Percentiles rank a stretch among this genome's conserved stretches.
Conservation (phyloP, 1,140 invertebrate genomes). For the Muscidifurax raptorellus region DNA sequence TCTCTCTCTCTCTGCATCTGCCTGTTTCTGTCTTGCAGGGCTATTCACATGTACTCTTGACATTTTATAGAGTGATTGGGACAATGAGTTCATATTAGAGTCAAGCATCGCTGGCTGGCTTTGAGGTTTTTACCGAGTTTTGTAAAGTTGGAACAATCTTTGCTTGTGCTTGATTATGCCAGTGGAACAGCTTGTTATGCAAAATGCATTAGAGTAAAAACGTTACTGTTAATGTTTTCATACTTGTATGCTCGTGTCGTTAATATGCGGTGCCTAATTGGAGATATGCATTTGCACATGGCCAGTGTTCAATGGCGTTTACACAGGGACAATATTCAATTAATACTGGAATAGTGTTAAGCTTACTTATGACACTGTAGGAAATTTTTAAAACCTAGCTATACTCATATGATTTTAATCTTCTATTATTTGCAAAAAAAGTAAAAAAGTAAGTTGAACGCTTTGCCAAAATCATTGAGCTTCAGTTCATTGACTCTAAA, state of each 20-base stretch:
- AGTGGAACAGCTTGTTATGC: background rate
- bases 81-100: constrained; percentile 8
- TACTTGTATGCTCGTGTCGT: background rate
- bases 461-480: no score
- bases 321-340: background rate
- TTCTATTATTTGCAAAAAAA: no score
- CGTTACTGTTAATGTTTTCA: background rate
- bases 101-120: background rate
- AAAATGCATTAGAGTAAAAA: background rate
- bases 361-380: no score
- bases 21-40: background rate
- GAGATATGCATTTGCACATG: background rate
- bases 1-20: background rate
- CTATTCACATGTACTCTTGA: constrained; percentile 8
- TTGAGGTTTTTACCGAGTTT: background rate
- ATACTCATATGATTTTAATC: no score
- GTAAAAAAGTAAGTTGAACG: no score
- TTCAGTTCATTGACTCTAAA: background rate
- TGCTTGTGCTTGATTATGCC: background rate
- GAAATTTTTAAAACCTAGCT: no score
- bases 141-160: background rate
- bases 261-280: background rate
- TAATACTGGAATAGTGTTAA: no score
- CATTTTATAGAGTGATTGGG: constrained; percentile 13
- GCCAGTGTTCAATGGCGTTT: background rate